Percentiles rank a stretch among this genome's conserved stretches.
Conservation (phyloP, 2,888 invertebrate genomes). For the Aleiodes leptofemur region DNA sequence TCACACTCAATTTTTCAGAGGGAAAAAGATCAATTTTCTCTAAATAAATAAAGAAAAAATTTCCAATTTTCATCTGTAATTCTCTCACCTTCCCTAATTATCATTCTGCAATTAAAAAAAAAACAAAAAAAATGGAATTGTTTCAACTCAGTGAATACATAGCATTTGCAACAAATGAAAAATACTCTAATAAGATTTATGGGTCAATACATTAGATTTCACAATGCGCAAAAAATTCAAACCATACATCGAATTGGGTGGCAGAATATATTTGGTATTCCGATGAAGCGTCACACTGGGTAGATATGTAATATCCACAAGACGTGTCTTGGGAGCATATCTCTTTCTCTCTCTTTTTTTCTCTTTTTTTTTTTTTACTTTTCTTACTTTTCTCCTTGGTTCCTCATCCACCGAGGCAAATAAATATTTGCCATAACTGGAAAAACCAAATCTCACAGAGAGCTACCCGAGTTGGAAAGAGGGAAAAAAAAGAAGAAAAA, state of each 20-base stretch:
- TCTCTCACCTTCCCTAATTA: too few relatives aligned
- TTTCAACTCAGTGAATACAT: slow-evolving; percentile 38
- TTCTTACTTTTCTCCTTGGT: slow-evolving; percentile 57
- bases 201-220: slow-evolving; percentile 36
- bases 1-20: neutral
- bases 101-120: neutral
- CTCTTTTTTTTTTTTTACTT: slow-evolving; percentile 55
- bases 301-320: slow-evolving; percentile 31
- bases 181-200: slow-evolving; percentile 15
- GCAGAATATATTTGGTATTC: slow-evolving; percentile 67
- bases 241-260: slow-evolving; percentile 31
- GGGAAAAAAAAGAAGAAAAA: slow-evolving; percentile 11
- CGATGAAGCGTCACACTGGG: slow-evolving; percentile 52
- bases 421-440: slow-evolving; percentile 71
- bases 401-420: slow-evolving; percentile 63
- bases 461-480: slow-evolving; percentile 42
- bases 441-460: slow-evolving; percentile 58
- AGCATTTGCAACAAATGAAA: slow-evolving; percentile 17
- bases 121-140: too few relatives aligned
- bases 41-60: too few relatives aligned
- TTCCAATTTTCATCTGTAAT: too few relatives aligned
- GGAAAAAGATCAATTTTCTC: neutral
- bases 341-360: slow-evolving; percentile 60
- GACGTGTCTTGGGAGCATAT: slow-evolving; percentile 57
- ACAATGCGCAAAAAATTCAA: slow-evolving; percentile 31